These are phyloP conservation scores for Mormoops blainvillei DNA, from an alignment of 2,113 vertebrate genomes.

Conservation along the genomic window DNA sequence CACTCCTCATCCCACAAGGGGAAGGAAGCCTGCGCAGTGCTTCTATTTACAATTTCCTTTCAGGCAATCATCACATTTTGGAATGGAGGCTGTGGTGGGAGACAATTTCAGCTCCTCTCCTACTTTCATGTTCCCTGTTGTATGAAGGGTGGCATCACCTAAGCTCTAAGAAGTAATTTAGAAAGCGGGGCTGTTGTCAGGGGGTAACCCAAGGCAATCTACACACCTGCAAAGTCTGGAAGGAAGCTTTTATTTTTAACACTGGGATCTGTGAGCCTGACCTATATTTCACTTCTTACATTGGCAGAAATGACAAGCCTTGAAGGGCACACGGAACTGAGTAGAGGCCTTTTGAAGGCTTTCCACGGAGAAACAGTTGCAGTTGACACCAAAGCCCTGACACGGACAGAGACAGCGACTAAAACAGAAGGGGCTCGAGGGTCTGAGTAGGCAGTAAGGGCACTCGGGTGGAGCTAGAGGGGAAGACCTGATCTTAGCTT, in stretches of 20 bases:
- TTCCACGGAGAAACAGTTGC: not conserved
- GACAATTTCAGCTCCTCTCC: not conserved
- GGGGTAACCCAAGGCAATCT: not conserved
- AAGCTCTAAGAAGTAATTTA: not conserved
- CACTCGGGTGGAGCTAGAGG: not conserved
- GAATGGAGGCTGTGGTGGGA: not conserved
- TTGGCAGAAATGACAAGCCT: not conserved
- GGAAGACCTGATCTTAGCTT: not conserved
- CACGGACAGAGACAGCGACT: not conserved
- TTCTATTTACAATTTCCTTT: too few species aligned
- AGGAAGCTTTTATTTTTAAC: constrained; percentile 32
- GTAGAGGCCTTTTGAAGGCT: not conserved
- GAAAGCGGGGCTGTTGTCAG: not conserved
- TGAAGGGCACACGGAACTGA: not conserved
- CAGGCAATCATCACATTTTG: not conserved
- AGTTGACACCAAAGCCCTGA: not conserved
- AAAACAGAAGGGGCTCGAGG: not conserved
- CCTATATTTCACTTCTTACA: constrained; percentile 1
- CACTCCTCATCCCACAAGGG: not conserved
- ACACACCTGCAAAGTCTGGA: not conserved
- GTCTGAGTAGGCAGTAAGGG: not conserved
- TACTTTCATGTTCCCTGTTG: not conserved
- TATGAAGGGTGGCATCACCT: fast-evolving
- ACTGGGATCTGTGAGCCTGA: not conserved
- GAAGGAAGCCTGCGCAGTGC: not conserved